Conservation (phyloP, 2,888 invertebrate genomes). For the Agonopterix heracliana region DNA sequence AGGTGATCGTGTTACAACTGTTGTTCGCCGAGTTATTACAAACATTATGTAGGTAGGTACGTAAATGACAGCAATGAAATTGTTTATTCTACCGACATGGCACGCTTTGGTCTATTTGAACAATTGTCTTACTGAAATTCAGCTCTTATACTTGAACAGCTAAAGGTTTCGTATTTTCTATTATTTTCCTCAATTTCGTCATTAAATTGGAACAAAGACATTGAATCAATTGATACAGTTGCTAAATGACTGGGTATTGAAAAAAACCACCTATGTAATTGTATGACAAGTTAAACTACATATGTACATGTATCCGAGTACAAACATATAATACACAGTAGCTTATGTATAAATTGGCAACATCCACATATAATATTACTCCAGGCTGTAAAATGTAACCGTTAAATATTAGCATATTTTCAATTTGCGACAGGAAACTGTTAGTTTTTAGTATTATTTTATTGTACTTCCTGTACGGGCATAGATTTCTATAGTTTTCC, state of each 20-base stretch:
- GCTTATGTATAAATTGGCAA: no score
- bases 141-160: slow-evolving; percentile 26
- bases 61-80: slow-evolving; percentile 21
- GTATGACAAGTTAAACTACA: background rate
- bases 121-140: slow-evolving; percentile 55
- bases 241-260: background rate
- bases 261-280: background rate
- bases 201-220: slow-evolving; percentile 44
- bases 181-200: slow-evolving; percentile 30
- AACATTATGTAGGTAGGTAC: slow-evolving; percentile 23
- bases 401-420: no score
- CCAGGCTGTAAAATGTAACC: no score
- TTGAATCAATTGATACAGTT: slow-evolving; percentile 12
- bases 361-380: no score
- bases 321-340: no score
- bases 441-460: no score
- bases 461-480: no score
- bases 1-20: slow-evolving; percentile 27
- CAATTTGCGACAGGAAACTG: no score
- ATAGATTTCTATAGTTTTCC: no score
- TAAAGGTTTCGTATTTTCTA: slow-evolving; percentile 16
- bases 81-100: slow-evolving; percentile 33
- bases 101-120: slow-evolving; percentile 58
- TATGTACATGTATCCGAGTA: no score
- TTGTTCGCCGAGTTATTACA: slow-evolving; percentile 18